Conservation (phyloP, 2,113 vertebrate genomes). For the Alligator sinensis region DNA sequence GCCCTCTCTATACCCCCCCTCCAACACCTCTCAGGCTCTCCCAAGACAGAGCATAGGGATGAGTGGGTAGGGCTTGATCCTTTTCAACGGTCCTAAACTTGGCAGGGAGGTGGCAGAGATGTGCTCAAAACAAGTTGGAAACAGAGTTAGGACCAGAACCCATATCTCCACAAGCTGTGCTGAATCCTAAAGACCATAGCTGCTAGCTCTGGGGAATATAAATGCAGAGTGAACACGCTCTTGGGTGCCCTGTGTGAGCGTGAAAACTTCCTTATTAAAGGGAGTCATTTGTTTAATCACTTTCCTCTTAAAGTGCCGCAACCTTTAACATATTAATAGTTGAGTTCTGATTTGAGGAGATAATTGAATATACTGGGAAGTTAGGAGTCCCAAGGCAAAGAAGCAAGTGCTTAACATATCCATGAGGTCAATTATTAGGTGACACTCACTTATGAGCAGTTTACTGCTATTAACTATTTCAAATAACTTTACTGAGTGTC, state of each 20-base stretch:
- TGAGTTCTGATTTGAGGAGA: slow-evolving; percentile 16
- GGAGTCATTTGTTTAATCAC: not conserved
- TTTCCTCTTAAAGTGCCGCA: slow-evolving; percentile 29
- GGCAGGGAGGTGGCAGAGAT: no score
- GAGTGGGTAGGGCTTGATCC: no score
- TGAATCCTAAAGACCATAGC: not conserved
- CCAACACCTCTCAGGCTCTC: no score
- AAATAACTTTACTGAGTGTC: not conserved
- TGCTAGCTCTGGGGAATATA: not conserved
- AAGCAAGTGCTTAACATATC: not conserved
- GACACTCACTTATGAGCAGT: slow-evolving; percentile 47
- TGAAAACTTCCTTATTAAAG: not conserved
- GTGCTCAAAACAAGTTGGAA: no score
- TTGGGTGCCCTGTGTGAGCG: not conserved
- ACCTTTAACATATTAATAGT: slow-evolving; percentile 37
- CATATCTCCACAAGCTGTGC: rapidly evolving
- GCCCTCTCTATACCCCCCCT: no score
- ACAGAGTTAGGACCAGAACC: not conserved
- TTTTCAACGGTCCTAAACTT: no score
- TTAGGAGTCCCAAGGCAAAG: slow-evolving; percentile 16
- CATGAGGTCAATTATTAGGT: slow-evolving; percentile 25
- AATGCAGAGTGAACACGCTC: not conserved
- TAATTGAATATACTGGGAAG: slow-evolving; percentile 26
- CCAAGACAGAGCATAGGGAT: no score
- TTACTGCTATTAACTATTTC: slow-evolving; percentile 49